These are phyloP conservation scores for Dryas iulia DNA, from an alignment of 1,140 invertebrate genomes.

Conservation along the genomic window DNA sequence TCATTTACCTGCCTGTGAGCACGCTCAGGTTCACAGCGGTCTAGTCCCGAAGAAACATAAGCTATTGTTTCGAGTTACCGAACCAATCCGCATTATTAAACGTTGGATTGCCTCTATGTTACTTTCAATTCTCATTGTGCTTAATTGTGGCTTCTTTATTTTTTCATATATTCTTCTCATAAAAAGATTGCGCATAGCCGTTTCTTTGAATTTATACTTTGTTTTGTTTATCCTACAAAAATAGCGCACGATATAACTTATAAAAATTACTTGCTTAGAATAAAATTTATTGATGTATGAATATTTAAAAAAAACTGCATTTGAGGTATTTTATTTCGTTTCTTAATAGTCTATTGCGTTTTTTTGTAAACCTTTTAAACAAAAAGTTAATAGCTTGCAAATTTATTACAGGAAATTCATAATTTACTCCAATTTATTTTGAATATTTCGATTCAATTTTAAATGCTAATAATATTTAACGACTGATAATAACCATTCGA, in stretches of 20 bases:
- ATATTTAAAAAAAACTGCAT: not conserved
- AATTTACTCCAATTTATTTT: not conserved
- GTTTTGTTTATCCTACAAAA: not conserved
- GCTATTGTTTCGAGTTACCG: conserved; percentile 58
- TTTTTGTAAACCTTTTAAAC: not conserved
- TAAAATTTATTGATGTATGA: not conserved
- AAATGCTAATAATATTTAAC: not conserved
- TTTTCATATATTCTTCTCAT: not conserved
- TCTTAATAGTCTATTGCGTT: not conserved
- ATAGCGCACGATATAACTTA: not conserved
- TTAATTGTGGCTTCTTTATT: conserved; percentile 8
- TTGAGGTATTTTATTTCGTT: not conserved
- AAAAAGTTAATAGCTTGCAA: not conserved
- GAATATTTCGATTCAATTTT: not conserved
- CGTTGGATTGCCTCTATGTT: conserved; percentile 53
- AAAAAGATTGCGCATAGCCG: conserved; percentile 6
- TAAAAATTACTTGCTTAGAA: not conserved
- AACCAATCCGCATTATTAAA: conserved; percentile 67
- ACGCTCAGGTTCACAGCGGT: conserved; percentile 43
- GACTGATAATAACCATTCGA: not conserved
- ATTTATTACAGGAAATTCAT: not conserved
- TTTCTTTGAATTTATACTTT: conserved; percentile 3
- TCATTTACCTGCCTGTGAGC: conserved; percentile 55
- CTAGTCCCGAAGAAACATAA: conserved; percentile 54
- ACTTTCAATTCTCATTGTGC: conserved; percentile 29